Evolutionary conservation across 2,797 vertebrate species (phyloP), one percentile per base, ranked within the genome.

Genomic region (Notoglanidium macrostoma): DNA sequence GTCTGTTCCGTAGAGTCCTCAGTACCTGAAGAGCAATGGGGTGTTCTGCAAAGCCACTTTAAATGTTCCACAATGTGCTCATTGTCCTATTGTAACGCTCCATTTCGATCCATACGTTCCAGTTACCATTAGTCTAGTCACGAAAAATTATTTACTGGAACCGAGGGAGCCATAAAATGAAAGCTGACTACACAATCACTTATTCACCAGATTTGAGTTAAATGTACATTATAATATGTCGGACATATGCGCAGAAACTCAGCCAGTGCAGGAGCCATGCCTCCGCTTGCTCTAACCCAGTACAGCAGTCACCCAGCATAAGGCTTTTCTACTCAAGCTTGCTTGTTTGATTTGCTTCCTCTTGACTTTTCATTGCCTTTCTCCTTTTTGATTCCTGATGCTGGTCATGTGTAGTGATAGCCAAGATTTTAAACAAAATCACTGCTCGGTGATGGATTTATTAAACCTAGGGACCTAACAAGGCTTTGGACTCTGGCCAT

Each of bases 91-190:
- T 61, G 83, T 86, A 80, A 57, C 12, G 63, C 82, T 67, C 84
- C 88, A 74, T 86, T 86, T 89, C 85, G 26, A 77, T 85, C 59
- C 90, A 87, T 87, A 80, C 80, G 77, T 88, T 88, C 55, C 73
- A 49, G 55, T 82, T 63, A 61, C 87, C 87, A 78, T 88, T 87
- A 86, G 86, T 63, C 74, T 67, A 76, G 79, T 88, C 87, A 76
- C 9, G 17, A 77, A 87, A 70, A 78, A 85, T 80, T 44, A 81
- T 85, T 89, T 78, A 89, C 17, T 35, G 54, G 88, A 44, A 17
- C 32, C 83, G 0, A 17, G 90, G 87, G 88, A 88, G 80, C 76
- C n/a, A 55, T 88, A 87, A 86, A 88, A 74, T 77, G n/a, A 86
- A 89, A 68, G 80, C 85, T 70, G 86, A 87, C 73, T 77, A 32